These are phyloP conservation scores for Burhinus bistriatus DNA, from an alignment of 2,113 vertebrate genomes.

Conservation along the genomic window DNA sequence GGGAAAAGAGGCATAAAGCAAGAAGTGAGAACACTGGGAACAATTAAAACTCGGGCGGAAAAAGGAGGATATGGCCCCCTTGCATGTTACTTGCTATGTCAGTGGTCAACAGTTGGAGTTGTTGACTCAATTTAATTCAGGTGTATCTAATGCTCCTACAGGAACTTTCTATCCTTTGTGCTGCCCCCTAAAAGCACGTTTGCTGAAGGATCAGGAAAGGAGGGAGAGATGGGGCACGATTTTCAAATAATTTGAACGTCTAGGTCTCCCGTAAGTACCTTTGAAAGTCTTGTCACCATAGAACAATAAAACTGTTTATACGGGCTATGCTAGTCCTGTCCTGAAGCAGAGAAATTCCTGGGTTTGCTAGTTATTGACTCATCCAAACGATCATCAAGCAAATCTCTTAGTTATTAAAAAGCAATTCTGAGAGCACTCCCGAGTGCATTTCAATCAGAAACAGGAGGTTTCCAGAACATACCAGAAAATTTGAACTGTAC, in stretches of 20 bases:
- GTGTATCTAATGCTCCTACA: background rate
- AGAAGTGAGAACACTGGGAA: background rate
- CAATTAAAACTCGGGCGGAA: background rate
- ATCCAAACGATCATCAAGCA: background rate
- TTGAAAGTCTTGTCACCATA: background rate
- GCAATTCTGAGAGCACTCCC: background rate
- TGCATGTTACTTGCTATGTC: background rate
- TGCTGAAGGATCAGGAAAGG: background rate
- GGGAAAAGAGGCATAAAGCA: background rate
- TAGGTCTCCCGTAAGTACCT: background rate
- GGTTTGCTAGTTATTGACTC: background rate
- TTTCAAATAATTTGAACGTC: background rate
- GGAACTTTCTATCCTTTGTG: background rate
- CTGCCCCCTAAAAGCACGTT: background rate
- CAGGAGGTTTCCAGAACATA: background rate
- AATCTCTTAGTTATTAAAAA: background rate
- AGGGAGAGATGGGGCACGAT: background rate
- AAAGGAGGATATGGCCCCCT: too few relatives aligned
- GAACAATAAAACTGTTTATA: background rate
- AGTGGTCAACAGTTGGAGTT: background rate
- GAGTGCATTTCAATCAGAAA: background rate
- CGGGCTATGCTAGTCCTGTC: background rate
- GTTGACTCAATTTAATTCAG: background rate
- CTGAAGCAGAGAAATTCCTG: background rate
- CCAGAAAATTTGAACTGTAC: background rate